phyloP scores from a whole-genome alignment of 2,888 invertebrate genomes.

The Meteorus cinctellus region DNA sequence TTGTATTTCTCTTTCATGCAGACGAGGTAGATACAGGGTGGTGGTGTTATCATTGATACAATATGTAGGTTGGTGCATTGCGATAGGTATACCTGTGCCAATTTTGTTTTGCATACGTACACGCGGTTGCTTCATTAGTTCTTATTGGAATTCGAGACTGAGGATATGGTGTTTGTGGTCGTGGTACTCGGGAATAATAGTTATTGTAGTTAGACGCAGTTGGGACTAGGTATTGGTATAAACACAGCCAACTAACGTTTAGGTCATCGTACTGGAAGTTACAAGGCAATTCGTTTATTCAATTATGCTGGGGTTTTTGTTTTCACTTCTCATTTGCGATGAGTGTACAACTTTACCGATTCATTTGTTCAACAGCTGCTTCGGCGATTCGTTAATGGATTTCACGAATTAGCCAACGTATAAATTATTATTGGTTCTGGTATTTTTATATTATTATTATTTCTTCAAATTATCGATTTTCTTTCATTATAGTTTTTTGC shows the following conservation, averaged over 20 bases:
- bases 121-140: conserved; percentile 56
- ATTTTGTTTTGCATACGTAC: conserved; percentile 43
- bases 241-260: conserved; percentile 33
- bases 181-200: conserved; percentile 36
- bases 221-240: conserved; percentile 38
- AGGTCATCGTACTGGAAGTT: conserved; percentile 20
- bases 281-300: conserved; percentile 19
- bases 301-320: conserved; percentile 9
- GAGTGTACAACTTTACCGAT: conserved; percentile 13
- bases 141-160: conserved; percentile 63
- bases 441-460: background rate
- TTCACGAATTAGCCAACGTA: too few relatives aligned
- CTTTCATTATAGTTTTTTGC: background rate
- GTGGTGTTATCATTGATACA: conserved; percentile 37
- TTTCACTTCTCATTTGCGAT: conserved; percentile 22
- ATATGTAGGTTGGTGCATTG: conserved; percentile 30
- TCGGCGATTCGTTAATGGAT: background rate
- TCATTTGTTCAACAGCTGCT: conserved; percentile 12
- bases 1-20: background rate
- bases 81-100: conserved; percentile 22
- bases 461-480: background rate
- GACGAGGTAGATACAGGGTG: background rate
- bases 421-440: background rate
- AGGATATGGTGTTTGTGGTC: conserved; percentile 44
- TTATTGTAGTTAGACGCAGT: conserved; percentile 37